Percentiles rank a stretch among this genome's conserved stretches.
Evolutionary conservation across 2,113 vertebrate species (phyloP).

Genomic region (Paratilapia polleni): DNA sequence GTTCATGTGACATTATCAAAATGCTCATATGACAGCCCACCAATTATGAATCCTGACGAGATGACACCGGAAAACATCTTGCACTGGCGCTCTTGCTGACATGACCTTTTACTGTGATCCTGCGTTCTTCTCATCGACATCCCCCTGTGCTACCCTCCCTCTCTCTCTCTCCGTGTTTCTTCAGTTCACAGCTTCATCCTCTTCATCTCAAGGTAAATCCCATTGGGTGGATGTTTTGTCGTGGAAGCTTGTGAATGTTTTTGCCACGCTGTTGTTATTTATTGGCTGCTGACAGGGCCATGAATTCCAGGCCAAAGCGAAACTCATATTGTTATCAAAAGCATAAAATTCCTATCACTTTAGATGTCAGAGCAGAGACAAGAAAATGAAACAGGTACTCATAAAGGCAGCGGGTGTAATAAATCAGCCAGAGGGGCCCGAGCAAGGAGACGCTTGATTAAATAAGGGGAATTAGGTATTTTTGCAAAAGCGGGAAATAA

Average conservation of each 20-base stretch:
- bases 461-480: slow-evolving; percentile 81
- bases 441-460: slow-evolving; percentile 76
- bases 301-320: slow-evolving; percentile 80
- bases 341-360: slow-evolving; percentile 84
- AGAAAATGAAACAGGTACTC: slow-evolving; percentile 83
- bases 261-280: slow-evolving; percentile 67
- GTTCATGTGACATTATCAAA: slow-evolving; percentile 74
- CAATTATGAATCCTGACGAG: slow-evolving; percentile 66
- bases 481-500: slow-evolving; percentile 79
- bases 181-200: slow-evolving; percentile 38
- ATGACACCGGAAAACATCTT: slow-evolving; percentile 46
- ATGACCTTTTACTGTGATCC: slow-evolving; percentile 70
- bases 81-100: slow-evolving; percentile 48
- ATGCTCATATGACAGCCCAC: slow-evolving; percentile 65
- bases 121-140: slow-evolving; percentile 28
- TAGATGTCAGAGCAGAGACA: slow-evolving; percentile 80
- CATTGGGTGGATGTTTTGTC: slow-evolving; percentile 49
- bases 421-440: slow-evolving; percentile 70
- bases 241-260: slow-evolving; percentile 54
- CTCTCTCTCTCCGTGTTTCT: neutral
- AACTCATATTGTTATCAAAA: slow-evolving; percentile 85
- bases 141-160: slow-evolving; percentile 4
- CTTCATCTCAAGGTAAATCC: slow-evolving; percentile 53
- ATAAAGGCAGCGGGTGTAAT: slow-evolving; percentile 74
- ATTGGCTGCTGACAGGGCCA: slow-evolving; percentile 71